Conservation (phyloP, 2,888 invertebrate species). For the Acronicta psi region DNA sequence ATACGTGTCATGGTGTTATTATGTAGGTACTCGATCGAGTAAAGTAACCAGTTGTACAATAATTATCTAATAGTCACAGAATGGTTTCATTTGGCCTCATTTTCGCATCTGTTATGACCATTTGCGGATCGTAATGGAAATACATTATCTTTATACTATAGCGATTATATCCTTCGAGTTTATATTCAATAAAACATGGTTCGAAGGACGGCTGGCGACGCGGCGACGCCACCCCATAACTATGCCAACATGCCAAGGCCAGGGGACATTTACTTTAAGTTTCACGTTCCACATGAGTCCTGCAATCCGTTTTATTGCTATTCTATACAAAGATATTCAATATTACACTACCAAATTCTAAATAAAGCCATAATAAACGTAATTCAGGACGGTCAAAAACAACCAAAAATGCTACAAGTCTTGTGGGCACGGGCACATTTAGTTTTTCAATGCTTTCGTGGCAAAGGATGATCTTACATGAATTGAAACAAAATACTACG, state of each 20-base stretch:
- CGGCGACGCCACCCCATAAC: slow-evolving; percentile 59
- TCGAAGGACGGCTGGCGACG: slow-evolving; percentile 52
- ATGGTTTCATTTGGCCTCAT: slow-evolving; percentile 43
- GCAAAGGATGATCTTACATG: neutral
- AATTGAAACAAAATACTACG: slow-evolving; percentile 5
- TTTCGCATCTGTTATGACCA: slow-evolving; percentile 42
- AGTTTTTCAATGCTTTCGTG: no score
- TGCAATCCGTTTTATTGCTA: slow-evolving; percentile 51
- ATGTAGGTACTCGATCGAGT: neutral
- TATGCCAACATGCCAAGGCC: slow-evolving; percentile 77
- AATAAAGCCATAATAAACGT: slow-evolving; percentile 29
- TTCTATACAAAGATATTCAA: slow-evolving; percentile 42
- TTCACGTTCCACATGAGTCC: slow-evolving; percentile 62
- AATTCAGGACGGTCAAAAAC: slow-evolving; percentile 9
- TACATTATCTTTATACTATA: slow-evolving; percentile 5
- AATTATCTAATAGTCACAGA: slow-evolving; percentile 31
- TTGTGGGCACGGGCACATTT: no score
- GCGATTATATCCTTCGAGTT: slow-evolving; percentile 35
- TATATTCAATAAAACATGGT: slow-evolving; percentile 22
- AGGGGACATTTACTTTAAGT: slow-evolving; percentile 67
- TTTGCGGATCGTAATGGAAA: slow-evolving; percentile 27
- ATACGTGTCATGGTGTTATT: slow-evolving; percentile 13
- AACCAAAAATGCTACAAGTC: no score
- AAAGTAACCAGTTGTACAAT: slow-evolving; percentile 30
- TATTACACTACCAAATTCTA: no score